Evolutionary conservation across 2,113 vertebrate species (phyloP), one percentile per base, ranked within the genome.

Genomic region (Muntiacus reevesi): DNA sequence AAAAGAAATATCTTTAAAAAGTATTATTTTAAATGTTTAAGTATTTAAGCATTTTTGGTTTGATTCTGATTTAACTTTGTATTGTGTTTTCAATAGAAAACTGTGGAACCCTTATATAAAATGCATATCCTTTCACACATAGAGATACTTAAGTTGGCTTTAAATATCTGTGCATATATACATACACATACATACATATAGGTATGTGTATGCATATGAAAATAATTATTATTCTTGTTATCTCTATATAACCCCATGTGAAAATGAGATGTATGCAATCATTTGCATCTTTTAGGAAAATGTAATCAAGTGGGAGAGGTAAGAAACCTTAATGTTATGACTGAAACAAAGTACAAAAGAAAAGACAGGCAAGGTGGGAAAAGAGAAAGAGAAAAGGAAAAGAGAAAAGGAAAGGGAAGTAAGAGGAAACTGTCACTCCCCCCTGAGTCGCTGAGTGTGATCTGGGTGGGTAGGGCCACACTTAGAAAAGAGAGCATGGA

Each of bases 261-360:
- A 3, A 36, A 43, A 62, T 87, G 19, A 71, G 17, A 60, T 4
- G 6, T 23, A 64, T 52, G 13, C 7, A 82, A 55, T 82, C 85
- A 8, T 78, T 40, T 89, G 8, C 60, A 52, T 83, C 47, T 91
- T 95, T 50, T 91, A 96, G n/a, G 55, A 90, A 95, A 94, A 92
- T 45, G 84, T 11, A 57, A 28, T 54, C 9, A 96, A 64, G 17
- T 81, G 57, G 5, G 8, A 30, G 25, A 87, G 15, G 0, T 21
- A 78, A 67, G 19, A 60, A 16, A 43, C 45, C 50, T 86, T 52
- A 82, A 78, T 30, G 7, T 60, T 30, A 50, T 71, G 21, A 60
- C 4, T 85, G 23, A 95, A 30, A 17, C 19, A 54, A 47, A 90
- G 59, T 25, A 57, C 19, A 95, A 87, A 95, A 83, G 23, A 91